Evolutionary conservation across 64 coral and sea anemone species (phyloP).

Genomic region (Pocillopora damicornis): DNA sequence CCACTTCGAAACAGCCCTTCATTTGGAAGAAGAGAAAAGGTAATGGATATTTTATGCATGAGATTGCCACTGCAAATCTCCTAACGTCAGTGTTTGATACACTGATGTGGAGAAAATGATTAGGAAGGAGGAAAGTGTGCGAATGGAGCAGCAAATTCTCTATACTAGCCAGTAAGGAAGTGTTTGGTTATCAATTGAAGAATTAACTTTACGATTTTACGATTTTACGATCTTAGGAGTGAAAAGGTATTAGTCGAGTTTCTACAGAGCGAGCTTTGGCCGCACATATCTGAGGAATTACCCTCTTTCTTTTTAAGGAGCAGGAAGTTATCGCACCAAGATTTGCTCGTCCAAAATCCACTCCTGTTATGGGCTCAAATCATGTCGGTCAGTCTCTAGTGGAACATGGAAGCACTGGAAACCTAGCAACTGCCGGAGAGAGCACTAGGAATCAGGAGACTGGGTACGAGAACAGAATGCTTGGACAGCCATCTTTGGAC

Average conservation of each 20-base stretch:
- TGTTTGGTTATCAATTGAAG: background rate
- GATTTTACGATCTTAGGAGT: too few species aligned
- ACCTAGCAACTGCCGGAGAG: slow-evolving; percentile 77
- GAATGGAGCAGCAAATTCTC: too few species aligned
- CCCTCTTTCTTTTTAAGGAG: slow-evolving; percentile 1
- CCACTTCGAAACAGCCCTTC: slow-evolving; percentile 80
- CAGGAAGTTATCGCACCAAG: background rate
- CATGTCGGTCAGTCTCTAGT: slow-evolving; percentile 27
- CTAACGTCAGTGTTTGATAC: background rate
- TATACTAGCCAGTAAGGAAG: too few species aligned
- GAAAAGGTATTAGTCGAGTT: background rate
- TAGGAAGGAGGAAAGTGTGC: too few species aligned
- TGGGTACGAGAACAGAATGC: slow-evolving; percentile 64
- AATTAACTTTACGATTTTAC: too few species aligned
- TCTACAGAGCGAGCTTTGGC: background rate
- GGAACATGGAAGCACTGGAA: slow-evolving; percentile 64
- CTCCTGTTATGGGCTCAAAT: slow-evolving; percentile 53
- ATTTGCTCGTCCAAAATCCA: slow-evolving; percentile 75
- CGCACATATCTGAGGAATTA: background rate
- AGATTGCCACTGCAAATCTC: background rate
- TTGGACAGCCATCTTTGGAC: slow-evolving; percentile 54
- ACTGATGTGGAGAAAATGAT: too few species aligned
- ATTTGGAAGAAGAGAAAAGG: slow-evolving; percentile 68
- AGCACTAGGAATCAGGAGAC: slow-evolving; percentile 83
- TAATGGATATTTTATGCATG: background rate